Percentiles rank a stretch among this genome's conserved stretches.
These are phyloP conservation scores for Arion vulgaris DNA, from an alignment of 1,140 invertebrate genomes.

Conservation along the genomic window DNA sequence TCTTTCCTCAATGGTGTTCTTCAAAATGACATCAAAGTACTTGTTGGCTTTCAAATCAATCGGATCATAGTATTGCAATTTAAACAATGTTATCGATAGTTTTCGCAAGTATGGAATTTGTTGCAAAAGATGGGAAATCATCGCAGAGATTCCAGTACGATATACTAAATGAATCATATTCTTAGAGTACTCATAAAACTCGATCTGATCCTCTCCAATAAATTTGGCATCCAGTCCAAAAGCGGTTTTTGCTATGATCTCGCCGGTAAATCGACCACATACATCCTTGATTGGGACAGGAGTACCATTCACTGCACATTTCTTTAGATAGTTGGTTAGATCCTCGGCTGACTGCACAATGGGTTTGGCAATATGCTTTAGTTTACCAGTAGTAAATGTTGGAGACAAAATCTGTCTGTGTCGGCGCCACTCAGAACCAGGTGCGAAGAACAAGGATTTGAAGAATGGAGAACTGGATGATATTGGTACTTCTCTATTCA, in stretches of 20 bases:
- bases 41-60: neutral
- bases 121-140: neutral
- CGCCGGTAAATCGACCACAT: neutral
- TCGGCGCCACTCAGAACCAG: neutral
- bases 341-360: conserved; percentile 1
- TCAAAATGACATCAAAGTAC: conserved; percentile 7
- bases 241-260: conserved; percentile 25
- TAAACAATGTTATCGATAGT: conserved; percentile 1
- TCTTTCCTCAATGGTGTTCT: neutral
- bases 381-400: conserved; percentile 21
- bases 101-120: neutral
- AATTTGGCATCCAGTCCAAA: conserved; percentile 17
- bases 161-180: neutral
- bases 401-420: conserved; percentile 26
- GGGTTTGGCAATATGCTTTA: neutral
- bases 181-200: conserved; percentile 20
- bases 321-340: neutral
- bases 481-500: neutral
- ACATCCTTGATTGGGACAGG: neutral
- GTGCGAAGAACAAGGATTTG: conserved; percentile 10
- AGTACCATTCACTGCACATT: neutral
- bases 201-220: neutral
- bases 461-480: conserved; percentile 12
- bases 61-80: neutral
- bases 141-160: neutral